A percentile compares a stretch with the other conserved stretches of the same genome.
Conservation (phyloP, 2,888 invertebrate species). For the Coelinius sp. region DNA sequence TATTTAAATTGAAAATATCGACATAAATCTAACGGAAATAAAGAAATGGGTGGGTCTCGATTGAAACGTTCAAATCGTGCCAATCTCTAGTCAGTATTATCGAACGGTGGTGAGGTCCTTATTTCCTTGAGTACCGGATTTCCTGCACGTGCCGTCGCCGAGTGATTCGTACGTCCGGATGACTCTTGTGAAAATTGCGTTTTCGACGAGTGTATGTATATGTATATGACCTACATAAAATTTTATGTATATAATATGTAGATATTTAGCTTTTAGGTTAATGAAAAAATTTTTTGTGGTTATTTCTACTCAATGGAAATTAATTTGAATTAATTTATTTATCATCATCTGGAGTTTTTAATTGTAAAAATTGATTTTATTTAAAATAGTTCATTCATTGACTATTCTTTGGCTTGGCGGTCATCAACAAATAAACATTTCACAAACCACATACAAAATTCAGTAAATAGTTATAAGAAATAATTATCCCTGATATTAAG, state of each 20-base stretch:
- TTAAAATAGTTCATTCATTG: too few species aligned
- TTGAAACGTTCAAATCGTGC: slow-evolving; percentile 36
- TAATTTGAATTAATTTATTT: too few species aligned
- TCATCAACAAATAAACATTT: too few species aligned
- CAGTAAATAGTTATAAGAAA: too few species aligned
- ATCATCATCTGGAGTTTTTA: neutral
- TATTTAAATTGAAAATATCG: slow-evolving; percentile 16
- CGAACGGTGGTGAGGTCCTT: slow-evolving; percentile 36
- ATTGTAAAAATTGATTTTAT: too few species aligned
- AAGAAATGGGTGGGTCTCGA: slow-evolving; percentile 26
- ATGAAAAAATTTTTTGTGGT: neutral
- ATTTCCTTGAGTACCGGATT: slow-evolving; percentile 41
- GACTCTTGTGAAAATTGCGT: slow-evolving; percentile 26
- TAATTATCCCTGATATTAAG: too few species aligned
- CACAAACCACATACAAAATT: too few species aligned
- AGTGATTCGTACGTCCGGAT: slow-evolving; percentile 40
- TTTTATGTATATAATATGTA: neutral
- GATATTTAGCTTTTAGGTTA: neutral
- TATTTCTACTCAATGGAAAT: neutral
- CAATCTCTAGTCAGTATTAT: slow-evolving; percentile 43
- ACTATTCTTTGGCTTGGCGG: too few species aligned
- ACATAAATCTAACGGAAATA: slow-evolving; percentile 17
- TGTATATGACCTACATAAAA: neutral
- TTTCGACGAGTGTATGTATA: slow-evolving; percentile 4
- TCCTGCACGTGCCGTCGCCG: slow-evolving; percentile 43